Conservation (phyloP, 2,797 vertebrate genomes). For the Myotis daubentonii region DNA sequence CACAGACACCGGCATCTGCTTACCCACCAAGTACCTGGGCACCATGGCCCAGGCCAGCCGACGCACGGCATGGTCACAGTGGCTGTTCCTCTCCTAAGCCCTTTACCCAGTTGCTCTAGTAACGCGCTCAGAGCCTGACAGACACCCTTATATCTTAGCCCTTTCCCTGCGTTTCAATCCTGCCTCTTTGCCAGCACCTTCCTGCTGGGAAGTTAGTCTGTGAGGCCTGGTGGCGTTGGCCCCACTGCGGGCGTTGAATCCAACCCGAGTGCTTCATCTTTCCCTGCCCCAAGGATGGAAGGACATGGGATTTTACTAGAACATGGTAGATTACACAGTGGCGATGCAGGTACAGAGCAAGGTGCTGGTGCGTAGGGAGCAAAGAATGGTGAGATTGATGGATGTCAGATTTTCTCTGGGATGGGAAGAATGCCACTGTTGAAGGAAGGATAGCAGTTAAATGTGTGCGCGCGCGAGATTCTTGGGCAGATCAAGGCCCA, state of each 20-base stretch:
- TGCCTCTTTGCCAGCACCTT: neutral
- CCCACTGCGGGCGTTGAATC: no score
- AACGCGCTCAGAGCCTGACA: neutral
- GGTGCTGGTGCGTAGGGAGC: neutral
- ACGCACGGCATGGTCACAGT: accelerated
- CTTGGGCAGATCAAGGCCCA: neutral
- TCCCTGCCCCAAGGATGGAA: neutral
- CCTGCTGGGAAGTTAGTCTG: neutral
- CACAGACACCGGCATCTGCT: neutral
- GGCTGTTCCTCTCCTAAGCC: neutral
- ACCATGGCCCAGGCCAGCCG: neutral
- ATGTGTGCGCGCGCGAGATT: accelerated
- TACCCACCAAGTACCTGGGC: neutral
- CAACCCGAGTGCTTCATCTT: neutral
- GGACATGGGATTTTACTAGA: neutral
- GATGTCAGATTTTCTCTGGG: neutral
- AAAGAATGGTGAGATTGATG: neutral
- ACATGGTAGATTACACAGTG: neutral
- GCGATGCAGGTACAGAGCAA: neutral
- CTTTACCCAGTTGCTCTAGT: neutral
- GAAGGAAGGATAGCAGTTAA: neutral
- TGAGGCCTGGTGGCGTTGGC: no score
- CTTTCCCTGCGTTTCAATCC: neutral
- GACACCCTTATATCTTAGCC: neutral
- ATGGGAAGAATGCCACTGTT: neutral